Conservation (phyloP, 2,113 vertebrate species). For the Calyptommatus sinebrachiatus region DNA sequence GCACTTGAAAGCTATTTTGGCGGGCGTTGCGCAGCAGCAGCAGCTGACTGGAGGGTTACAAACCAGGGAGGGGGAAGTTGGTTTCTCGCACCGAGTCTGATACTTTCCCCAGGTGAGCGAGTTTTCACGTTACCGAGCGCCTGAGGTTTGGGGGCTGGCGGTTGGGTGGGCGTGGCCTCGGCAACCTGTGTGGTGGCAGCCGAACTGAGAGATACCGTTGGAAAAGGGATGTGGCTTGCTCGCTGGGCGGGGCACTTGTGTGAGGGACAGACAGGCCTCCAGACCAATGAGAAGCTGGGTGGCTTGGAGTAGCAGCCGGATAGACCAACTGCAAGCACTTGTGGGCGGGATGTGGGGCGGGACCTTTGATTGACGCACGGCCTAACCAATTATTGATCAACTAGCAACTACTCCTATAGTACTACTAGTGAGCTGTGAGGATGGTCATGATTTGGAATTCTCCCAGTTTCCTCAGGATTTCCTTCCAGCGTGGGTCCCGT, state of each 20-base stretch:
- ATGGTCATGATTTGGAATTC: too few species aligned
- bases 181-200: not conserved
- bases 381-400: not conserved
- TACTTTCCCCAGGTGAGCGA: constrained; percentile 58
- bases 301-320: not conserved
- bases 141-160: constrained; percentile 45
- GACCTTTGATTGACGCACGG: not conserved
- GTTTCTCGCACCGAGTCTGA: constrained; percentile 45
- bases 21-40: constrained; percentile 70
- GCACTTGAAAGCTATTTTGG: constrained; percentile 69
- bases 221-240: constrained; percentile 1
- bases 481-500: too few species aligned
- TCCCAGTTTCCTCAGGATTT: too few species aligned
- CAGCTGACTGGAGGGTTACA: constrained; percentile 30
- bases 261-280: constrained; percentile 3
- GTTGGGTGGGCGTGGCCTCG: not conserved
- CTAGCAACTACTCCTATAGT: too few species aligned
- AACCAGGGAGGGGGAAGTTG: constrained; percentile 43
- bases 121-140: constrained; percentile 51
- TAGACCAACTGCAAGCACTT: not conserved
- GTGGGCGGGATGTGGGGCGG: too few species aligned
- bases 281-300: not conserved
- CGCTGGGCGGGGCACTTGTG: not conserved
- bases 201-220: constrained; percentile 18
- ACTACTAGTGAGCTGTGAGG: too few species aligned